Conservation (phyloP, 1,140 invertebrate genomes). For the Himalopsyche phryganea region DNA sequence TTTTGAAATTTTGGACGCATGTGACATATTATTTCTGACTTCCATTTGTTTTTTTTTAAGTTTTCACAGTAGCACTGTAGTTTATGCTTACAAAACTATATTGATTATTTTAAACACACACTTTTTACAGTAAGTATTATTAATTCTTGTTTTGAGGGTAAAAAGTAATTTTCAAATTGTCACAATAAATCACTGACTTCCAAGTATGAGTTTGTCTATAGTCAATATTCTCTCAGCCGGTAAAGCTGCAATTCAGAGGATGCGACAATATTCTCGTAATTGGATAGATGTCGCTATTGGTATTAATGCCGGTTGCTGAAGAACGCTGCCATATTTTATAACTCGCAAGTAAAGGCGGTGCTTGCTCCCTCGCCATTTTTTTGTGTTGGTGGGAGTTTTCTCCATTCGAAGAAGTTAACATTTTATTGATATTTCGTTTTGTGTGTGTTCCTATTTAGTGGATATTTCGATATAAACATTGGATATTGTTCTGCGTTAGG, state of each 20-base stretch:
- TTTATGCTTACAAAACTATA: too few relatives aligned
- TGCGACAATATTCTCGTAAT: not conserved
- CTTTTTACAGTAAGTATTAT: too few relatives aligned
- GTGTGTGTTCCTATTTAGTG: constrained; percentile 10
- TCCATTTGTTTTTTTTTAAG: too few relatives aligned
- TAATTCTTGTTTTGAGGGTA: too few relatives aligned
- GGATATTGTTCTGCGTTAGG: constrained; percentile 8
- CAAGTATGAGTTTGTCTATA: too few relatives aligned
- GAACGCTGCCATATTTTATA: constrained; percentile 8
- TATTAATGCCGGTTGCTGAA: constrained; percentile 1
- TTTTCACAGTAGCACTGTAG: too few relatives aligned
- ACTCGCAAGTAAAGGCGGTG: constrained; percentile 13
- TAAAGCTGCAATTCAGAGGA: too few relatives aligned
- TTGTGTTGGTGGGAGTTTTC: constrained; percentile 22
- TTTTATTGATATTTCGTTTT: constrained; percentile 1
- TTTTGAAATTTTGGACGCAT: too few relatives aligned
- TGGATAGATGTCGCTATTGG: constrained; percentile 5
- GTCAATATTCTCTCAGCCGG: not conserved
- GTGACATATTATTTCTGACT: too few relatives aligned
- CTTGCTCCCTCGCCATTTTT: constrained; percentile 22
- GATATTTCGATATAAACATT: not conserved
- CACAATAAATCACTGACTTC: too few relatives aligned
- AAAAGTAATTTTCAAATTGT: too few relatives aligned
- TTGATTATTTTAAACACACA: too few relatives aligned
- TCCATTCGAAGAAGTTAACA: not conserved